A percentile compares a stretch with the other conserved stretches of the same genome.
These are phyloP conservation scores for Drosophila suzukii DNA, from an alignment of 1,140 invertebrate genomes.

Conservation along the genomic window DNA sequence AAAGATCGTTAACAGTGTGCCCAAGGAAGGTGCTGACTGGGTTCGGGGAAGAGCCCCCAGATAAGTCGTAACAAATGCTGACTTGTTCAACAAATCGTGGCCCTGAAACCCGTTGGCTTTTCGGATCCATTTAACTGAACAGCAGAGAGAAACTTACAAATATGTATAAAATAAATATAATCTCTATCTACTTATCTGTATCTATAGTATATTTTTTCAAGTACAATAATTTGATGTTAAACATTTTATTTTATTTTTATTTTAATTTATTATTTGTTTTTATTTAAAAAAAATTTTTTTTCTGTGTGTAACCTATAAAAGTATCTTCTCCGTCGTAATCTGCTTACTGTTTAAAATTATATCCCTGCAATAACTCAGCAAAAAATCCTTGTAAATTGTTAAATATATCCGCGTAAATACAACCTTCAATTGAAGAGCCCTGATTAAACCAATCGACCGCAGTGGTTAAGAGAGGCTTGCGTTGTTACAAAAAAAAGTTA, in stretches of 20 bases:
- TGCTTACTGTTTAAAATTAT: slow-evolving; percentile 17
- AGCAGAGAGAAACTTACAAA: neutral
- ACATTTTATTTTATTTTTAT: too few species aligned
- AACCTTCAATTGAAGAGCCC: slow-evolving; percentile 16
- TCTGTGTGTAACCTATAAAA: slow-evolving; percentile 8
- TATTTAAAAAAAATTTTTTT: neutral
- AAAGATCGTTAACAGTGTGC: slow-evolving; percentile 71
- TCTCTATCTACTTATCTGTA: too few species aligned
- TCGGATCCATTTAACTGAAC: slow-evolving; percentile 1
- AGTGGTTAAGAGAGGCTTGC: neutral
- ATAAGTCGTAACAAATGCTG: slow-evolving; percentile 38
- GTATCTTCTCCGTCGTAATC: slow-evolving; percentile 1
- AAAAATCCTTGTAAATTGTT: slow-evolving; percentile 25
- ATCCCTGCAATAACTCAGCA: slow-evolving; percentile 25
- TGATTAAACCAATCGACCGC: slow-evolving; percentile 50
- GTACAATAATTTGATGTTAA: too few species aligned
- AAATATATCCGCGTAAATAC: slow-evolving; percentile 23
- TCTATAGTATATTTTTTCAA: too few species aligned
- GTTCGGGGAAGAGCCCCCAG: slow-evolving; percentile 6
- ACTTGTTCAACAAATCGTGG: slow-evolving; percentile 28
- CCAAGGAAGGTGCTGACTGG: slow-evolving; percentile 24
- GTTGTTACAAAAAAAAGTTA: slow-evolving; percentile 27
- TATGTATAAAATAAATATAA: too few species aligned
- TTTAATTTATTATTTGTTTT: too few species aligned
- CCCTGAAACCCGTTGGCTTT: slow-evolving; percentile 10